These are phyloP conservation scores for Megalonaias nervosa DNA, from an alignment of 1,140 invertebrate genomes.

Conservation along the genomic window DNA sequence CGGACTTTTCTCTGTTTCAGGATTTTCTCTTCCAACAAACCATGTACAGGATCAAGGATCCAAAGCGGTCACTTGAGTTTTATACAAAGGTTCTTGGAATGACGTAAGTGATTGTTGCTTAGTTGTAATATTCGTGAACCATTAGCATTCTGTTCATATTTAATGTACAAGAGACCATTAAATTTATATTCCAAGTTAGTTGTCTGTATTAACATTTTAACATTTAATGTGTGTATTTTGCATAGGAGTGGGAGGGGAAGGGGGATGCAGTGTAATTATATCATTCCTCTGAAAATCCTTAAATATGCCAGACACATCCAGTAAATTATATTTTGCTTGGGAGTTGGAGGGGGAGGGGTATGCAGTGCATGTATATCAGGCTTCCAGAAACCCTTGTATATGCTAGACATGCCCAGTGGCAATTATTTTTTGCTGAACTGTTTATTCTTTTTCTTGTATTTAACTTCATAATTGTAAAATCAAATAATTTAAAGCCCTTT, in stretches of 20 bases:
- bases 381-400: no score
- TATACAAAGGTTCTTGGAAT: slow-evolving; percentile 93
- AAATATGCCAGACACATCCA: no score
- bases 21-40: slow-evolving; percentile 96
- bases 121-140: not conserved
- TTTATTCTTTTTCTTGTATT: no score
- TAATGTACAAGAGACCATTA: not conserved
- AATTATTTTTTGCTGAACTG: no score
- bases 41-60: slow-evolving; percentile 96
- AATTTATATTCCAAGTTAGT: not conserved
- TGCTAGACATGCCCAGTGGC: no score
- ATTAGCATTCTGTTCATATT: not conserved
- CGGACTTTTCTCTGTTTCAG: slow-evolving; percentile 43
- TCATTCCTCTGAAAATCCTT: no score
- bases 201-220: not conserved
- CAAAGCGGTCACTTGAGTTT: slow-evolving; percentile 88
- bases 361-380: not conserved
- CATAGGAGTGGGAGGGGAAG: no score
- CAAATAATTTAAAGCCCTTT: no score
- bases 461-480: no score
- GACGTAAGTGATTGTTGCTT: slow-evolving; percentile 73
- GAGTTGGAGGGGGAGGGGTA: no score
- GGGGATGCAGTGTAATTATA: no score
- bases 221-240: no score
- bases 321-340: not conserved